Evolutionary conservation across 2,888 invertebrate species (phyloP).

Genomic region (Salpingus planirostris): DNA sequence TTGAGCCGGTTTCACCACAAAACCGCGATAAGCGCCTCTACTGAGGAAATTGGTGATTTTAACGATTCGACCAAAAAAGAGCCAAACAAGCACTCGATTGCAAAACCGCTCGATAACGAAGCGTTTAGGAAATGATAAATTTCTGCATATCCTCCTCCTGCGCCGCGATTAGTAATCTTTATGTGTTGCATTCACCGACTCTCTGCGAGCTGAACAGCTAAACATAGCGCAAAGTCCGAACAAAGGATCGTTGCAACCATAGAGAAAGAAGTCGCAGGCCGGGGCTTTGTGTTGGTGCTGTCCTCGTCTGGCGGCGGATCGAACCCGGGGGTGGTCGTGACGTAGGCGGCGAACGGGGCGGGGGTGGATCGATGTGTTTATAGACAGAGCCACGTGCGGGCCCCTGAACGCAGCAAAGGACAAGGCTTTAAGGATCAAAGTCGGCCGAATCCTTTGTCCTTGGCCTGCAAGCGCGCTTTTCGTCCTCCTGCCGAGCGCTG

Average conservation of each 20-base stretch:
- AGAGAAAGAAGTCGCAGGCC: constrained; percentile 16
- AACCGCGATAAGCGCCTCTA: no score
- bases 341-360: constrained; percentile 11
- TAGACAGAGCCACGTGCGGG: constrained; percentile 27
- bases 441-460: constrained; percentile 37
- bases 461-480: constrained; percentile 22
- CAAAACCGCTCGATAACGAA: no score
- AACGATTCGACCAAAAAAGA: no score
- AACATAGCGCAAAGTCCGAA: constrained; percentile 10
- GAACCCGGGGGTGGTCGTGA: constrained; percentile 11
- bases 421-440: constrained; percentile 30
- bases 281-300: constrained; percentile 27
- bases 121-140: no score
- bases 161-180: no score
- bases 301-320: constrained; percentile 22
- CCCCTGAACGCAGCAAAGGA: constrained; percentile 24
- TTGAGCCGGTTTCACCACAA: no score
- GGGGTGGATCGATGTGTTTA: constrained; percentile 36
- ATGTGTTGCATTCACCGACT: no score
- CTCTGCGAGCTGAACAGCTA: no score
- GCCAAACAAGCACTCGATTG: no score
- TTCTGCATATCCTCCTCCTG: no score
- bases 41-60: no score
- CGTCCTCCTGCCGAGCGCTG: no score
- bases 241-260: constrained; percentile 13